Conservation (phyloP, 2,797 vertebrate species). For the Pelochelys cantorii region DNA sequence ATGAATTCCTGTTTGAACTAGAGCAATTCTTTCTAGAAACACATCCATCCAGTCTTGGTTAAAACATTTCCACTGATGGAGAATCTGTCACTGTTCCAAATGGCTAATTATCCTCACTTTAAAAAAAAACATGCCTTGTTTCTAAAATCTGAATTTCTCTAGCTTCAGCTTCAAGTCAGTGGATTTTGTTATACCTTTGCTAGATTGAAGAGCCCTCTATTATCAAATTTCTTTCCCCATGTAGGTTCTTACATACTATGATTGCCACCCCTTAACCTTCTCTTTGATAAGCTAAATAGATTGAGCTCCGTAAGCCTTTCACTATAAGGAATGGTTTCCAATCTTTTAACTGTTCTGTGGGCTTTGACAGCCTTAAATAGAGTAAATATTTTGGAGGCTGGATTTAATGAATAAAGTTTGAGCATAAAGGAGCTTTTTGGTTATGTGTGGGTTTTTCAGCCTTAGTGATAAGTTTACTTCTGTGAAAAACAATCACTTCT, state of each 20-base stretch:
- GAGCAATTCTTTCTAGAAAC: not conserved
- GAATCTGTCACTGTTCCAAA: not conserved
- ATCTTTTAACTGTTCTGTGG: not conserved
- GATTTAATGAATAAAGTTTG: not conserved
- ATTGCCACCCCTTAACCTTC: not conserved
- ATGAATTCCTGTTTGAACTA: not conserved
- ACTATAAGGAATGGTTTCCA: not conserved
- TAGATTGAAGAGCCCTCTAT: not conserved
- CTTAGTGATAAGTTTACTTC: not conserved
- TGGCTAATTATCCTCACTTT: accelerated
- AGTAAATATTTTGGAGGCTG: not conserved
- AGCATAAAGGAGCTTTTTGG: not conserved
- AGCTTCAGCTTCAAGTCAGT: not conserved
- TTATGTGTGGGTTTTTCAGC: not conserved
- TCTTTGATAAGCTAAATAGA: not conserved
- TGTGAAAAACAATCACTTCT: not conserved
- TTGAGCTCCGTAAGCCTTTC: not conserved
- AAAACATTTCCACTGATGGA: not conserved
- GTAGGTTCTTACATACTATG: not conserved
- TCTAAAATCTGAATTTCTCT: not conserved
- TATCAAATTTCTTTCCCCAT: not conserved
- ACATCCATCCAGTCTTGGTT: not conserved
- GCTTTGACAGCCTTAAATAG: not conserved
- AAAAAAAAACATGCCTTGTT: not conserved
- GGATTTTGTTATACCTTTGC: not conserved